Conservation (phyloP, 2,888 invertebrate genomes). For the Cataglyphis albicans region DNA sequence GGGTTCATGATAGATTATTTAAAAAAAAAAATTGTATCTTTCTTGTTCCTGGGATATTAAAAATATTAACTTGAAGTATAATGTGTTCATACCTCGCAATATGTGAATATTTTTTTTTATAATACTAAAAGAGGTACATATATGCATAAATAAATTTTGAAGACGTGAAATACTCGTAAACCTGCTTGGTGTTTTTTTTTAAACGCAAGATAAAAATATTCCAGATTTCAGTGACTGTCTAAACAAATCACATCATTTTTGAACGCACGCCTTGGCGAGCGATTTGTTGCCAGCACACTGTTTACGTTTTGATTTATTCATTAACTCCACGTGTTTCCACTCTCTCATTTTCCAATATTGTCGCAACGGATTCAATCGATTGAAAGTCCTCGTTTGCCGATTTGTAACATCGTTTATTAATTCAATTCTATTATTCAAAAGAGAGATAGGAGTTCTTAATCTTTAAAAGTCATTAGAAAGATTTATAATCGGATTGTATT, state of each 20-base stretch:
- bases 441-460: background rate
- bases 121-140: constrained; percentile 9
- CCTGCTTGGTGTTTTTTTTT: constrained; percentile 35
- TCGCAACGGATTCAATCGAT: constrained; percentile 9
- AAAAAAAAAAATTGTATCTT: constrained; percentile 3
- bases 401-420: constrained; percentile 20
- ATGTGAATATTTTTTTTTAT: background rate
- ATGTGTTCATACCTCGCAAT: constrained; percentile 21
- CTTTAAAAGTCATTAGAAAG: constrained; percentile 24
- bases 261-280: constrained; percentile 31
- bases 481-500: constrained; percentile 14
- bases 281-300: constrained; percentile 31
- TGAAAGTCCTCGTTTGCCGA: background rate
- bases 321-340: constrained; percentile 19
- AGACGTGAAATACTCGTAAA: constrained; percentile 36
- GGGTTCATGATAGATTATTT: background rate
- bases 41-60: background rate
- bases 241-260: constrained; percentile 42
- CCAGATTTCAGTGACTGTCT: constrained; percentile 50
- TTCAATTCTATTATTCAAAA: constrained; percentile 31
- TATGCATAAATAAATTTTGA: constrained; percentile 36
- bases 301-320: constrained; percentile 50
- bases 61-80: constrained; percentile 20
- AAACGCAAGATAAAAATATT: constrained; percentile 48
- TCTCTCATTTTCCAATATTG: constrained; percentile 6